phyloP scores from a whole-genome alignment of 2,888 invertebrate genomes.

The Standfussiana lucernea region DNA sequence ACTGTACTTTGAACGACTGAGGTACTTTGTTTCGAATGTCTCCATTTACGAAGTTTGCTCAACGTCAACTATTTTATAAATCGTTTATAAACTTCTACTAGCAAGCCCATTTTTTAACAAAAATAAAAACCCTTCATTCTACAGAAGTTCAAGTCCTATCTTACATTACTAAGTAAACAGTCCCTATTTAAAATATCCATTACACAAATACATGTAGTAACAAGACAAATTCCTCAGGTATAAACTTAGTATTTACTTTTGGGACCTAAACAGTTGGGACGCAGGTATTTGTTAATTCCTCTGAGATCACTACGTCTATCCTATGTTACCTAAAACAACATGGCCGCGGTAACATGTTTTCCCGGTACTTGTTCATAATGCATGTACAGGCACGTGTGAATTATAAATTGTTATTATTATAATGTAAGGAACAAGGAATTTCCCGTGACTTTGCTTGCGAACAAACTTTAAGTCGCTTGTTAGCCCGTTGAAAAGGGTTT shows the following conservation, averaged over 20 bases:
- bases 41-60: neutral
- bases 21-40: neutral
- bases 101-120: neutral
- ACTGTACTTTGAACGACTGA: neutral
- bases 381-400: conserved; percentile 33
- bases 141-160: neutral
- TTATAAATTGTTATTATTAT: conserved; percentile 42
- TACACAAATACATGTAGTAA: conserved; percentile 11
- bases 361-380: conserved; percentile 31
- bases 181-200: conserved; percentile 31
- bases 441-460: neutral
- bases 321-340: conserved; percentile 38
- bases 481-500: neutral
- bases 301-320: conserved; percentile 21
- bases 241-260: conserved; percentile 44
- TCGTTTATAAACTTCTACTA: neutral
- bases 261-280: conserved; percentile 45
- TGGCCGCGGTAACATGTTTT: neutral
- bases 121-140: neutral
- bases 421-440: neutral
- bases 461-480: neutral
- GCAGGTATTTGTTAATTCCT: conserved; percentile 54
- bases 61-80: neutral
- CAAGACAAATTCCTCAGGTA: conserved; percentile 10
- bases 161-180: conserved; percentile 10